Conservation (phyloP, 2,797 vertebrate species). For the Anguilla marmorata region DNA sequence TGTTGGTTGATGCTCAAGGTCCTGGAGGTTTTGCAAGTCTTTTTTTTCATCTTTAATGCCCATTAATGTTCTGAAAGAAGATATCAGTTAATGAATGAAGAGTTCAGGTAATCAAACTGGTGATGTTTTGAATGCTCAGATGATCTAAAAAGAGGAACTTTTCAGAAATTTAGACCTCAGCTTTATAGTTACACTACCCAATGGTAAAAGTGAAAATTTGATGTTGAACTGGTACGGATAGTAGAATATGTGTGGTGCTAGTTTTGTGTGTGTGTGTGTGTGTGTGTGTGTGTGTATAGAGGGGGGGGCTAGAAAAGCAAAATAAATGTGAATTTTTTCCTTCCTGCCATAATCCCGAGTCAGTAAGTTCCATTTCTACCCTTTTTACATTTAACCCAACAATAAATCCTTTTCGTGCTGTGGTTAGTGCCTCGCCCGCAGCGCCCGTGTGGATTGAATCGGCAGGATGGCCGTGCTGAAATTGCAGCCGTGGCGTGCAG, state of each 20-base stretch:
- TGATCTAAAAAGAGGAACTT: neutral
- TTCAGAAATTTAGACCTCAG: neutral
- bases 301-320: too few relatives aligned
- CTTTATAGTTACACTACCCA: neutral
- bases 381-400: neutral
- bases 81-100: neutral
- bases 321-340: too few relatives aligned
- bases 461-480: neutral
- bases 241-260: neutral
- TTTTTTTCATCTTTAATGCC: neutral
- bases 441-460: neutral
- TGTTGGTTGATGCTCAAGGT: neutral
- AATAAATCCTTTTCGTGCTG: neutral
- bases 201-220: neutral
- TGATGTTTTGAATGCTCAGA: neutral
- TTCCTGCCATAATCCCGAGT: too few relatives aligned
- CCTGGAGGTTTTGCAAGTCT: neutral
- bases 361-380: too few relatives aligned
- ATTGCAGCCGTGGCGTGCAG: neutral
- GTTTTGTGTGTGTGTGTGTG: neutral
- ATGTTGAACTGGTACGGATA: neutral
- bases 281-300: too few relatives aligned
- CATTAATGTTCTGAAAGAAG: neutral
- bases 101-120: neutral
- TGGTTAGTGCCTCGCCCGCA: neutral